phyloP scores from a whole-genome alignment of 2,113 vertebrate species.

The Natator depressus region DNA sequence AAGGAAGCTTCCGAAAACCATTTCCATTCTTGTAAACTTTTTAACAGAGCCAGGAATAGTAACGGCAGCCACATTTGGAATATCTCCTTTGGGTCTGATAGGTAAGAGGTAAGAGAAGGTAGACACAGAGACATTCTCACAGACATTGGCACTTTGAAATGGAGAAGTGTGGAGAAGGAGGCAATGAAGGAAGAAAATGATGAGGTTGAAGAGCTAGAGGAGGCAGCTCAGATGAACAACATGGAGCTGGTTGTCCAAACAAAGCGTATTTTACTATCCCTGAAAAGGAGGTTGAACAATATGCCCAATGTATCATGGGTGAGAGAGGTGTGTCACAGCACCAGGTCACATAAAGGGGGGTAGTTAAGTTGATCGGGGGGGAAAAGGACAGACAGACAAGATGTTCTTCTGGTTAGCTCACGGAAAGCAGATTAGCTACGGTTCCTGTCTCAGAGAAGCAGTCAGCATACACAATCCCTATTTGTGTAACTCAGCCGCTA shows the following conservation, averaged over 20 bases:
- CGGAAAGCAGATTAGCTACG: background rate
- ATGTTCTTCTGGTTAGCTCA: background rate
- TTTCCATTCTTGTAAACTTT: background rate
- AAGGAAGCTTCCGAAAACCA: fast-evolving
- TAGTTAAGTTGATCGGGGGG: background rate
- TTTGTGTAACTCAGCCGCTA: background rate
- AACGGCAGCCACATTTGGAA: background rate
- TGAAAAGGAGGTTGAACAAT: background rate
- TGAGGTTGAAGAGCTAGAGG: background rate
- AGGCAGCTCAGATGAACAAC: background rate
- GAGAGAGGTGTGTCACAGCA: background rate
- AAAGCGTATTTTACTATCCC: background rate
- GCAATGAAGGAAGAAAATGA: background rate
- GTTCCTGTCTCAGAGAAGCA: background rate
- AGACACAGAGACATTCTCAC: background rate
- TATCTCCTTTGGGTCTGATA: background rate
- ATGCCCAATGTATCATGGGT: background rate
- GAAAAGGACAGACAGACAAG: background rate
- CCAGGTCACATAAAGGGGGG: background rate
- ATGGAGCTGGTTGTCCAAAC: background rate
- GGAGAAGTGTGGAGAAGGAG: background rate
- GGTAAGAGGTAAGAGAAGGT: background rate
- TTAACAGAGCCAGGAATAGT: background rate
- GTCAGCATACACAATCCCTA: background rate
- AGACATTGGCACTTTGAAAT: background rate